These are phyloP conservation scores for Scartelaos histophorus DNA, from an alignment of 2,113 vertebrate genomes.

Conservation along the genomic window DNA sequence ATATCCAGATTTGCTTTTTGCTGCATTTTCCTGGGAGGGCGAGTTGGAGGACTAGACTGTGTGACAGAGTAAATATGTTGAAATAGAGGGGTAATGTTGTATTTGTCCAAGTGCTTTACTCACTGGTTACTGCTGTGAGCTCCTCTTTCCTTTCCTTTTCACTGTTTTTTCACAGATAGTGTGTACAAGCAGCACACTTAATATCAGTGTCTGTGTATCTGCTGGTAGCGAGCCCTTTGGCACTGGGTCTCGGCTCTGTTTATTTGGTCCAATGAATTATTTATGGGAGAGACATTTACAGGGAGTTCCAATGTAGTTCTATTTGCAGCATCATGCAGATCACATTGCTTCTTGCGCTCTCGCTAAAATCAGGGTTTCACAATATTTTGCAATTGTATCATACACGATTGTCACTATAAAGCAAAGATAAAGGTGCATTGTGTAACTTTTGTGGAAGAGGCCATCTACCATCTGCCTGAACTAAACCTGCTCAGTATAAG, in stretches of 20 bases:
- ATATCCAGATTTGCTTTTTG: neutral
- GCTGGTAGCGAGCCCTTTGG: constrained; percentile 50
- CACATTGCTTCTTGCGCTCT: constrained; percentile 26
- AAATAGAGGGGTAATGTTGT: constrained; percentile 61
- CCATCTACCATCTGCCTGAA: too few species aligned
- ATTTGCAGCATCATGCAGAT: constrained; percentile 20
- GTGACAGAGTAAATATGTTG: constrained; percentile 42
- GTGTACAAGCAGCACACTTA: constrained; percentile 45
- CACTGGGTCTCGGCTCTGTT: constrained; percentile 53
- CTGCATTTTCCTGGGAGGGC: neutral
- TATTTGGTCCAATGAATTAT: constrained; percentile 75
- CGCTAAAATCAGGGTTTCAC: neutral
- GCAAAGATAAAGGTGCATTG: too few species aligned
- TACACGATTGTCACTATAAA: neutral
- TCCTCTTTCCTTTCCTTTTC: constrained; percentile 11
- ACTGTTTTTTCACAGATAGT: constrained; percentile 49
- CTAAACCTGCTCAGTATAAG: too few species aligned
- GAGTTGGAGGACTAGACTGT: neutral
- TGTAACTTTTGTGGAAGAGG: too few species aligned
- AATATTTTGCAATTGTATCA: neutral
- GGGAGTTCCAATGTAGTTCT: constrained; percentile 40
- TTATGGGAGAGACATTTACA: constrained; percentile 56
- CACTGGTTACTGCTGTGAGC: constrained; percentile 57
- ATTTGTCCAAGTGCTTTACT: constrained; percentile 47
- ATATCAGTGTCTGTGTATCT: constrained; percentile 63